phyloP scores from a whole-genome alignment of 2,888 invertebrate species.

The Brachycybe producta region DNA sequence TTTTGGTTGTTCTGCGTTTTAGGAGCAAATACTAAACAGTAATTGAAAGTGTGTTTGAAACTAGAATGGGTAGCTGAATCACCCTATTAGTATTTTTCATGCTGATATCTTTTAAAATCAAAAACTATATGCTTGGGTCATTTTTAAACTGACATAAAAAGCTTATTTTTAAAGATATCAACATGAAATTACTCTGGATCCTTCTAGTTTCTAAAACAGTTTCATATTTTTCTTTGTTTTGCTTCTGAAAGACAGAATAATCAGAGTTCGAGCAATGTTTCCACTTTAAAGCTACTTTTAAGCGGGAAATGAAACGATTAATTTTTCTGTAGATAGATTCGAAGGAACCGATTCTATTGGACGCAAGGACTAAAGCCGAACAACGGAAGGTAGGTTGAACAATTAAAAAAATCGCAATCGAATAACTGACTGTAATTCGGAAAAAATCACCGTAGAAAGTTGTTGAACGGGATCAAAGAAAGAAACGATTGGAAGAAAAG shows the following conservation, averaged over 20 bases:
- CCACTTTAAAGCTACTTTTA: constrained; percentile 1
- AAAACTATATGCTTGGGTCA: no score
- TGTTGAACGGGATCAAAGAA: constrained; percentile 43
- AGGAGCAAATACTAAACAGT: no score
- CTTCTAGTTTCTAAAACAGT: neutral
- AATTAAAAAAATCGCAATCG: constrained; percentile 15
- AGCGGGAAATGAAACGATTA: no score
- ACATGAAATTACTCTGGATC: neutral
- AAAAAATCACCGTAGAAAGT: constrained; percentile 34
- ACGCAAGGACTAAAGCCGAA: constrained; percentile 43
- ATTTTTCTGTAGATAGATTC: constrained; percentile 35
- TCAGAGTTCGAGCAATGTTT: neutral
- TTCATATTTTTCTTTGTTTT: constrained; percentile 19
- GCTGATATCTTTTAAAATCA: no score
- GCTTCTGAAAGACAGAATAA: constrained; percentile 17
- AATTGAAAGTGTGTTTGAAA: no score
- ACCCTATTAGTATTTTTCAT: no score
- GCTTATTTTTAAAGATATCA: no score
- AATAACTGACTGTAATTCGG: constrained; percentile 8
- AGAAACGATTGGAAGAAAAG: constrained; percentile 27
- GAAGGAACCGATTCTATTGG: constrained; percentile 43
- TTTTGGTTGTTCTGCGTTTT: no score
- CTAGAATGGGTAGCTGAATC: no score
- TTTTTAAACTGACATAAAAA: no score
- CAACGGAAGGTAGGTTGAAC: constrained; percentile 36